A percentile compares a stretch with the other conserved stretches of the same genome.
These are phyloP conservation scores for Allophyes oxyacanthae DNA, from an alignment of 2,888 invertebrate species.

Conservation along the genomic window DNA sequence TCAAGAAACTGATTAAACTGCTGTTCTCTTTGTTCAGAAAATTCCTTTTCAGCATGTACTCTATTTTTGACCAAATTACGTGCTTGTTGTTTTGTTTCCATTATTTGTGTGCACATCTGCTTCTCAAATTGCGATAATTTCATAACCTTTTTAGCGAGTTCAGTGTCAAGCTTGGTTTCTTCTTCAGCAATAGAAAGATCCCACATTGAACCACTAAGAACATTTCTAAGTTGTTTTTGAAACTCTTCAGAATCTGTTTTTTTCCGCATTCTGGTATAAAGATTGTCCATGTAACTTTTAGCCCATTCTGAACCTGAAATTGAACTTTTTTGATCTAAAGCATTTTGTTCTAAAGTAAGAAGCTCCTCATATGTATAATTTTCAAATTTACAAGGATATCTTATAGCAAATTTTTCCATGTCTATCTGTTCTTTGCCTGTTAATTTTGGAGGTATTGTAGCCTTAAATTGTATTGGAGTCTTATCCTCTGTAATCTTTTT, in stretches of 20 bases:
- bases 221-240: conserved; percentile 85
- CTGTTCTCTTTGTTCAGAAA: conserved; percentile 83
- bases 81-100: conserved; percentile 90
- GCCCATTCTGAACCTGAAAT: conserved; percentile 79
- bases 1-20: conserved; percentile 84
- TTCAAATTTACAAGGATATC: conserved; percentile 75
- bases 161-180: conserved; percentile 84
- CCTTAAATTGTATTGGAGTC: conserved; percentile 57
- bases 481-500: conserved; percentile 72
- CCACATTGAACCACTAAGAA: conserved; percentile 86
- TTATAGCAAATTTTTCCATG: conserved; percentile 75
- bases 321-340: conserved; percentile 66
- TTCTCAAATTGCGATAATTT: conserved; percentile 91
- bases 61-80: conserved; percentile 88
- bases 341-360: conserved; percentile 72
- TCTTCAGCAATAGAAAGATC: conserved; percentile 85
- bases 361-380: conserved; percentile 82
- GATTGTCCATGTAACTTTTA: conserved; percentile 82
- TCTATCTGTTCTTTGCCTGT: conserved; percentile 68
- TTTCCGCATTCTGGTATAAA: conserved; percentile 81
- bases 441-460: conserved; percentile 52
- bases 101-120: conserved; percentile 90
- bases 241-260: conserved; percentile 81
- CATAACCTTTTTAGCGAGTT: conserved; percentile 88
- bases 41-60: conserved; percentile 83